phyloP scores from a whole-genome alignment of 2,797 vertebrate species.

The Nasua narica region DNA sequence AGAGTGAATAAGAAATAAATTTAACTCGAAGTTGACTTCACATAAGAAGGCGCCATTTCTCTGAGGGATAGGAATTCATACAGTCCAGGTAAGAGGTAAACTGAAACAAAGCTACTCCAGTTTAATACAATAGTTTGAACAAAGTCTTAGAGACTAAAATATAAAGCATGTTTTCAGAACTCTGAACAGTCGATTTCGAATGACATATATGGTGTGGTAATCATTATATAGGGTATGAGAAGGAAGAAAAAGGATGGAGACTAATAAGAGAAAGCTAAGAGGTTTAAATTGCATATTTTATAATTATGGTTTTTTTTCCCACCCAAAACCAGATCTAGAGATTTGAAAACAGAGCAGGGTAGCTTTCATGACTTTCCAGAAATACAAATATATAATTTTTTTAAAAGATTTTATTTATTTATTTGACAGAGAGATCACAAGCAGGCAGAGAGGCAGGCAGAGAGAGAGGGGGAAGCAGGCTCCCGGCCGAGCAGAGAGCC shows the following conservation, averaged over 20 bases:
- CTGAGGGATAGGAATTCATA: neutral
- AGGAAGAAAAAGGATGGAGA: neutral
- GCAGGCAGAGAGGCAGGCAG: too few relatives aligned
- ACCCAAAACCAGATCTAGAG: neutral
- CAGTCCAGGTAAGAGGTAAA: neutral
- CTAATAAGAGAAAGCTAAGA: neutral
- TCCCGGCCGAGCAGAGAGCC: too few relatives aligned
- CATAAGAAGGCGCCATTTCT: neutral
- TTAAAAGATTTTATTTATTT: too few relatives aligned
- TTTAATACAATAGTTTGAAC: neutral
- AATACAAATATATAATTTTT: neutral
- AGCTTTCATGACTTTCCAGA: neutral
- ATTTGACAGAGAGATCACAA: too few relatives aligned
- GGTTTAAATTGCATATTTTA: neutral
- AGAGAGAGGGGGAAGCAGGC: too few relatives aligned
- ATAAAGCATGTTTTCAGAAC: neutral
- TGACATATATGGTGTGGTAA: rapidly evolving
- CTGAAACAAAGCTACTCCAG: neutral
- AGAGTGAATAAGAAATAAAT: neutral
- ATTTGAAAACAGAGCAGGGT: neutral
- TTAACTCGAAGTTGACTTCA: neutral
- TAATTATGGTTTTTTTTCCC: neutral
- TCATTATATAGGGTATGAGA: neutral
- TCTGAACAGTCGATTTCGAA: neutral
- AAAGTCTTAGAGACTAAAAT: neutral